Evolutionary conservation across 2,888 invertebrate genomes (phyloP).

Genomic region (Lycophotia porphyrea): DNA sequence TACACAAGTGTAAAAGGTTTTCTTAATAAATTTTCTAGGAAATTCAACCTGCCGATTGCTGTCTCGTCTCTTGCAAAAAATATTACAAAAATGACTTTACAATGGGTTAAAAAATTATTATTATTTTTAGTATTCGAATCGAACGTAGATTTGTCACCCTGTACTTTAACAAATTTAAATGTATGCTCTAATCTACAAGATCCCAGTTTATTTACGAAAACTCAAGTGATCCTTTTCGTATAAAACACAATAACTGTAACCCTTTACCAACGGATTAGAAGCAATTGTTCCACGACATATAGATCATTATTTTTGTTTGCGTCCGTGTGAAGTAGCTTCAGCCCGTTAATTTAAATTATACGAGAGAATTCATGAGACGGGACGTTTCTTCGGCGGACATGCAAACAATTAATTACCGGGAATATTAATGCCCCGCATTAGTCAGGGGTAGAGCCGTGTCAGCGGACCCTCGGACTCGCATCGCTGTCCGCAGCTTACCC

Average conservation of each 20-base stretch:
- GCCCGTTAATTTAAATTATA: conserved; percentile 84
- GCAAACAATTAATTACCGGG: conserved; percentile 90
- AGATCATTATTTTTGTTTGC: conserved; percentile 61
- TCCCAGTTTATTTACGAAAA: conserved; percentile 25
- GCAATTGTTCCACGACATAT: conserved; percentile 49
- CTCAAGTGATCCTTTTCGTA: conserved; percentile 15
- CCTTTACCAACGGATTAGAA: conserved; percentile 39
- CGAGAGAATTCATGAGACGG: conserved; percentile 82
- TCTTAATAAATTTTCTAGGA: neutral
- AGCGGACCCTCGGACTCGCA: conserved; percentile 79
- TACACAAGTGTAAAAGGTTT: neutral
- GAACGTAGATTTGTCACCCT: neutral
- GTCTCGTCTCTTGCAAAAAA: neutral
- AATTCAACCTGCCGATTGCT: neutral
- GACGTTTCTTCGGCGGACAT: conserved; percentile 87
- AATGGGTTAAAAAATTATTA: neutral
- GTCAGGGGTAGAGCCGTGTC: conserved; percentile 85
- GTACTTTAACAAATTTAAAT: neutral
- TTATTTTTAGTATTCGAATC: neutral
- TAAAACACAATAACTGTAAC: conserved; percentile 39
- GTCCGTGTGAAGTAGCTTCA: conserved; percentile 65
- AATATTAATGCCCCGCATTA: conserved; percentile 89
- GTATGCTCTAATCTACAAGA: conserved; percentile 14
- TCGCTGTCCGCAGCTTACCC: conserved; percentile 70
- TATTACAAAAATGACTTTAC: neutral